Evolutionary conservation across 2,113 vertebrate genomes (phyloP).

Genomic region (Cephalophus harveyi): DNA sequence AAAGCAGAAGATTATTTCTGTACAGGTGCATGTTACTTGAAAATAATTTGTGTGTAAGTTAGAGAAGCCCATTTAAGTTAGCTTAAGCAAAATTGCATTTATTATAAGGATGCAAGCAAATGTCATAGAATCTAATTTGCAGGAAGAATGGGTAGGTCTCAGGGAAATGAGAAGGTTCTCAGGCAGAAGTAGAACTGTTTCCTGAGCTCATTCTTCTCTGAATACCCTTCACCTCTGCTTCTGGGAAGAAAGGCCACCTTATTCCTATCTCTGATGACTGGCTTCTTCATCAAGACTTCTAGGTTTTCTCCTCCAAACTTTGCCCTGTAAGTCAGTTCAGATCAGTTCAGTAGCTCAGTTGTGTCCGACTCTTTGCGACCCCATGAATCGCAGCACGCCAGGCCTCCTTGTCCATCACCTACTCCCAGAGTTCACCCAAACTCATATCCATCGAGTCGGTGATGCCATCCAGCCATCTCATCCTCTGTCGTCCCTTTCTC

Average conservation of each 20-base stretch:
- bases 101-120: background rate
- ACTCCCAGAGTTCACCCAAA: too few relatives aligned
- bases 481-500: too few relatives aligned
- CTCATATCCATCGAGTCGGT: too few relatives aligned
- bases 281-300: background rate
- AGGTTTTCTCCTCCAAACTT: background rate
- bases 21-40: background rate
- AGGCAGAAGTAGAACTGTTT: background rate
- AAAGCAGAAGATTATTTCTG: background rate
- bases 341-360: too few relatives aligned
- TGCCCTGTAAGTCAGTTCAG: background rate
- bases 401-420: too few relatives aligned
- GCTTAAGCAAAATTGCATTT: background rate
- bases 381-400: too few relatives aligned
- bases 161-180: background rate
- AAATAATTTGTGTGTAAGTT: background rate
- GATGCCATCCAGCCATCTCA: too few relatives aligned
- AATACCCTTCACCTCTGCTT: background rate
- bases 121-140: background rate
- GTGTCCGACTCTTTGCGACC: fast-evolving
- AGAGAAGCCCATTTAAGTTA: background rate
- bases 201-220: background rate
- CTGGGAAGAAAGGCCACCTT: background rate
- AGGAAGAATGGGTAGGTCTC: background rate
- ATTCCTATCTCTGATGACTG: background rate